A percentile compares a stretch with the other conserved stretches of the same genome.
These are phyloP conservation scores for Lasiommata megera DNA, from an alignment of 2,888 invertebrate species.

Conservation along the genomic window DNA sequence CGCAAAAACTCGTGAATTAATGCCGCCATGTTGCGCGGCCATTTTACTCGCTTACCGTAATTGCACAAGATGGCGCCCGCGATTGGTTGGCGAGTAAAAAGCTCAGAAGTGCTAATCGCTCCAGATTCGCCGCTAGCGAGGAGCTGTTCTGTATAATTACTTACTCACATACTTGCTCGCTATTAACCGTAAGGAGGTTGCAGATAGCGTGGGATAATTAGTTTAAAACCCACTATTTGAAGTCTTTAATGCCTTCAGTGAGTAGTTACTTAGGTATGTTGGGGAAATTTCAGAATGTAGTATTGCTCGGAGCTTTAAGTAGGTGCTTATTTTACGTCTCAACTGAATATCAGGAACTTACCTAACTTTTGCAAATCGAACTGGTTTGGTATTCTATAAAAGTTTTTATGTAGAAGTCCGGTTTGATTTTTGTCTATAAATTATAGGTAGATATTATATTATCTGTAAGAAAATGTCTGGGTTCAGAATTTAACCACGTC, in stretches of 20 bases:
- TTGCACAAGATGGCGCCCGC: slow-evolving; percentile 66
- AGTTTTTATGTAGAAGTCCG: too few relatives aligned
- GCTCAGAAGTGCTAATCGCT: slow-evolving; percentile 63
- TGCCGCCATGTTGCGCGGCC: slow-evolving; percentile 43
- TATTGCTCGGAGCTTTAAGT: too few relatives aligned
- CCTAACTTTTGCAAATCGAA: too few relatives aligned
- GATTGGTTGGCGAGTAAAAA: slow-evolving; percentile 65
- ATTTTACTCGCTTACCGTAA: slow-evolving; percentile 60
- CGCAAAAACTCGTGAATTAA: slow-evolving; percentile 53
- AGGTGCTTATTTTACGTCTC: too few relatives aligned
- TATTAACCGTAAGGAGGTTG: slow-evolving; percentile 34
- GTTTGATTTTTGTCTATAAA: too few relatives aligned
- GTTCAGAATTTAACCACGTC: too few relatives aligned
- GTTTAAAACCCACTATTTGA: neutral
- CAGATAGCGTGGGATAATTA: slow-evolving; percentile 38
- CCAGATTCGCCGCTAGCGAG: slow-evolving; percentile 67
- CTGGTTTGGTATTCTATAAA: too few relatives aligned
- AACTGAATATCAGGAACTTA: too few relatives aligned
- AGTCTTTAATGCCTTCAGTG: neutral
- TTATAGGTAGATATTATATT: too few relatives aligned
- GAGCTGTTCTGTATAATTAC: slow-evolving; percentile 67
- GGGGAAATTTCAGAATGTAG: neutral
- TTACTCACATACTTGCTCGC: slow-evolving; percentile 32
- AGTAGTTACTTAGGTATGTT: too few relatives aligned
- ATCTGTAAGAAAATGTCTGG: too few relatives aligned